phyloP scores from a whole-genome alignment of 37 sponge, comb jelly and placozoan species.

The Mnemiopsis leidyi region DNA sequence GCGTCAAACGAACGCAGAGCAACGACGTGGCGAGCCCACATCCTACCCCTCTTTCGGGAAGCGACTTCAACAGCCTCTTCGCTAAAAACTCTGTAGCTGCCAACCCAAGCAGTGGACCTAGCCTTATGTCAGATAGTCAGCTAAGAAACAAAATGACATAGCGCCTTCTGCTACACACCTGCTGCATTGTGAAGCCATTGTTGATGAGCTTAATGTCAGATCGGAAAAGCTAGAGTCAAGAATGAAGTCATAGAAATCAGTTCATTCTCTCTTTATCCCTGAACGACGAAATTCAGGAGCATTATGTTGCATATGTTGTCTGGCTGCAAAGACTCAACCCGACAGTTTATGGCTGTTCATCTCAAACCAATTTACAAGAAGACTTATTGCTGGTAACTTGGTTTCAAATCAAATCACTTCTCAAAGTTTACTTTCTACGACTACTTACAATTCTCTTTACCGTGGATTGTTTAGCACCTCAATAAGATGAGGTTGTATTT shows the following conservation, averaged over 20 bases:
- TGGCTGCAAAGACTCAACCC: background rate
- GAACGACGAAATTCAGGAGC: background rate
- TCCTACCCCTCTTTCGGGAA: background rate
- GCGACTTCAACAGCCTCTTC: slow-evolving; percentile 23
- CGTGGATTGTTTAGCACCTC: background rate
- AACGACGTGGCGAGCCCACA: background rate
- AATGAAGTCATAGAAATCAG: background rate
- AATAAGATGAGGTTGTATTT: background rate
- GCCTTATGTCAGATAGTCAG: slow-evolving; percentile 4
- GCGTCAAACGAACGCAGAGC: slow-evolving; percentile 22
- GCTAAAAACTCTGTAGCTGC: slow-evolving; percentile 4
- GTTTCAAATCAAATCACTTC: background rate
- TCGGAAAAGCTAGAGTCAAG: background rate
- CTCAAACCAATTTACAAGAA: background rate
- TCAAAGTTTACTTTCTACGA: background rate
- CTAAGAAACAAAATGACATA: slow-evolving; percentile 29
- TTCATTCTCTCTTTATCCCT: background rate
- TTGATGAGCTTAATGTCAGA: background rate
- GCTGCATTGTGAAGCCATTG: background rate
- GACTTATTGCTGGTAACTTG: background rate
- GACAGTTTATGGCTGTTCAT: background rate
- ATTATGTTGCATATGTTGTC: background rate
- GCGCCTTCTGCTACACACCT: background rate
- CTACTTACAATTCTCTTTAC: background rate
- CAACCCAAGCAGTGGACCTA: background rate